Evolutionary conservation across 2,113 vertebrate genomes (phyloP), one percentile per base, ranked within the genome.

Genomic region (Crotophaga sulcirostris): DNA sequence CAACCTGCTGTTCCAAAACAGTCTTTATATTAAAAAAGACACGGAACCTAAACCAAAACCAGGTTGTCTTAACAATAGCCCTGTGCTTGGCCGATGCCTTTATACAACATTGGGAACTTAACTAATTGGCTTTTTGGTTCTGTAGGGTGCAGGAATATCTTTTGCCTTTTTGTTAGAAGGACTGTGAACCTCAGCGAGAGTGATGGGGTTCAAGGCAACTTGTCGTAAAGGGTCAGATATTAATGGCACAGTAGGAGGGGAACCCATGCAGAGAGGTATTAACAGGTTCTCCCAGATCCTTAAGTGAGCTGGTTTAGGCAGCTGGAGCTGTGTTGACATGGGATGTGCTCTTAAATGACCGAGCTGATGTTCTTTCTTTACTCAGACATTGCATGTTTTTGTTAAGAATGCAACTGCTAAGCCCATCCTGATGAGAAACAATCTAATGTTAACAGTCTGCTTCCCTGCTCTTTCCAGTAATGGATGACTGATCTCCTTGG

Each of bases 381-480:
- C 76, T 70, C 59, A 67, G 33, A 45, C 64, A 11, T 16, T 4
- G 23, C 40, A 44, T 19, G 18, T 88, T 90, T 93, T 74, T 77
- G 67, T 72, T 70, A 93, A 88, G 79, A 93, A 95, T 77, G 51
- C 68, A 88, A 77, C 60, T 74, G 63, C 63, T 90, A 77, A 90
- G 3, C 60, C 8, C 36, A 62, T 74, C 47, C 79, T 6, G 23
- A 76, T 54, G 68, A 86, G 69, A 77, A 79, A 69, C 47, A 49
- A 60, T 44, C 51, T 62, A 11, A 64, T 90, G 72, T 85, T 52
- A 86, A 94, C 68, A 66, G 18, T 31, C 49, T 70, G 8, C 59
- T 86, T 92, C 72, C 79, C 29, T 17, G 31, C 40, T 84, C 47
- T 62, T 23, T 15, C 33, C 15, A 4, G 24, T 31, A n/a, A 8